phyloP scores from a whole-genome alignment of 37 sponge, comb jelly and placozoan species.

The Lycopodina hypogea region DNA sequence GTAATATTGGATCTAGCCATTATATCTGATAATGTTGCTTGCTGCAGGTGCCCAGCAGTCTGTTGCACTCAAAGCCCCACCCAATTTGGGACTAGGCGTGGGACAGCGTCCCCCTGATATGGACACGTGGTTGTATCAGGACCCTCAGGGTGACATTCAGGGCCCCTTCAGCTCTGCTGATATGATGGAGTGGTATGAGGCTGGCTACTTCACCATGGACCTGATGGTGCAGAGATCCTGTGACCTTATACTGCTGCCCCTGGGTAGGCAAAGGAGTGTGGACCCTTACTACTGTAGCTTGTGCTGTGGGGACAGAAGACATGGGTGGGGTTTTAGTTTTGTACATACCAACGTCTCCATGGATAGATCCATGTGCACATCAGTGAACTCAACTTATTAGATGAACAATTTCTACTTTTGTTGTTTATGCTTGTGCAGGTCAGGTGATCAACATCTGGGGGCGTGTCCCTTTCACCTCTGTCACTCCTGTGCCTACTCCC shows the following conservation, averaged over 20 bases:
- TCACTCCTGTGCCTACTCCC: conserved; percentile 21
- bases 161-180: conserved; percentile 71
- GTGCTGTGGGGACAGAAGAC: too few relatives aligned
- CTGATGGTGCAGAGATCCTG: conserved; percentile 72
- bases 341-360: too few relatives aligned
- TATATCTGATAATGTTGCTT: too few relatives aligned
- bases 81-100: too few relatives aligned
- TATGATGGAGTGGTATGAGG: conserved; percentile 79
- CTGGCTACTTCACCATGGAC: conserved; percentile 81
- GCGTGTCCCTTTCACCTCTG: conserved; percentile 49
- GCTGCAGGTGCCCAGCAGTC: neutral
- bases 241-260: conserved; percentile 63
- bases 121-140: conserved; percentile 67
- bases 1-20: too few relatives aligned
- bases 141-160: conserved; percentile 79
- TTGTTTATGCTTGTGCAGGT: conserved; percentile 25
- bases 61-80: too few relatives aligned
- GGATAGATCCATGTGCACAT: too few relatives aligned
- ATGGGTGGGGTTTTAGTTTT: too few relatives aligned
- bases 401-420: too few relatives aligned
- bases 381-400: too few relatives aligned
- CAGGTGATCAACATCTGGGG: conserved; percentile 73
- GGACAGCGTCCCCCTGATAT: conserved; percentile 12
- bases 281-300: too few relatives aligned
- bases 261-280: neutral